Evolutionary conservation across 2,888 invertebrate genomes (phyloP), one percentile per base, ranked within the genome.

Genomic region (Sphinx pinastri): DNA sequence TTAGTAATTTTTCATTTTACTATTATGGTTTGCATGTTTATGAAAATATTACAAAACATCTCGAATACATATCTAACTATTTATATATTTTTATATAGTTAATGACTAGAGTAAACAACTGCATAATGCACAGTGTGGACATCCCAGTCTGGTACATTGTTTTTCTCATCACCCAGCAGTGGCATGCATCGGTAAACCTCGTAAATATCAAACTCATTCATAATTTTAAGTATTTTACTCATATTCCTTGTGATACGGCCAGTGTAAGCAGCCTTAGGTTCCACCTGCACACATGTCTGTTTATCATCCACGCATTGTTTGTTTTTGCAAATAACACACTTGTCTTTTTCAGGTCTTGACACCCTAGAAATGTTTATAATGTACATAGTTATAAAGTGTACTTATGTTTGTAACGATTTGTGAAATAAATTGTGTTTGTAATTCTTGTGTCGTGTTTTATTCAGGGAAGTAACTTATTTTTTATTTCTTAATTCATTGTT

Each of bases 121-220:
- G 86, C 78, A 74, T 86, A 92, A 66, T 81, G 85, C 4, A 87
- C 89, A 75, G 91, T 84, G 79, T 93, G 92, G 4, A 88, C 80
- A 11, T 88, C 84, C 93, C 92, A 93, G 71, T 86, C 79, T 0
- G 91, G 91, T 11, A 85, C 84, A 70, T 78, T 81, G 5, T 84
- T 79, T 19, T 81, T 78, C 71, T 93, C 93, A 77, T 87, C 85
- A 0, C 93, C 93, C 51, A 93, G 72, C 0, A 93, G 76, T 0
- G 93, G 93, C 92, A 93, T 93, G 77, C 92, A 91, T 72, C 89
- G 81, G 74, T 93, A 93, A 0, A 80, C 75, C 74, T 93, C 93
- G 25, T 89, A 74, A 14, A 93, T 80, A 3, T 84, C 81, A 70
- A 91, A 86, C 8, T 88, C 74, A 47, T 77, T 77, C 11, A 83